These are phyloP conservation scores for Selenia dentaria DNA, from an alignment of 2,888 invertebrate genomes.

Conservation along the genomic window DNA sequence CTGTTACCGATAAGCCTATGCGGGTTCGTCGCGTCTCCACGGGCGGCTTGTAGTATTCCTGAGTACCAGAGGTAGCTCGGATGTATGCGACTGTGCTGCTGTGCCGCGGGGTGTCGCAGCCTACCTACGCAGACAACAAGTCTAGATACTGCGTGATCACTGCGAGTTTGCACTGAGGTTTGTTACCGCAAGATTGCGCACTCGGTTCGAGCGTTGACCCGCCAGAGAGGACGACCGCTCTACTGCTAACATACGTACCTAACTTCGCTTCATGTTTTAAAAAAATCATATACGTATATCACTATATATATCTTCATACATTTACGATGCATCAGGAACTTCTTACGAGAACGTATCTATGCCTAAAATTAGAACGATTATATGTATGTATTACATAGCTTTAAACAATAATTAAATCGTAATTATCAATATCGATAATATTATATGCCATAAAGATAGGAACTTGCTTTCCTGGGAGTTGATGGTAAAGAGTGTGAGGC, in stretches of 20 bases:
- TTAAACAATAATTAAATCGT: conserved; percentile 86
- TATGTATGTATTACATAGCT: conserved; percentile 86
- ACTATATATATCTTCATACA: conserved; percentile 84
- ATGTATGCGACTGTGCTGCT: conserved; percentile 28
- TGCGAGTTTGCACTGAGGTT: conserved; percentile 1
- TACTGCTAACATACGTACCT: conserved; percentile 83
- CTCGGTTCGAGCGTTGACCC: conserved; percentile 47
- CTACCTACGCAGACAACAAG: conserved; percentile 39
- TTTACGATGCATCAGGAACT: conserved; percentile 85
- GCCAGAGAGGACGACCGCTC: conserved; percentile 80
- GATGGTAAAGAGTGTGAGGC: conserved; percentile 72
- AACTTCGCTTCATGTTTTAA: conserved; percentile 83
- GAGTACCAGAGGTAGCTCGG: conserved; percentile 38
- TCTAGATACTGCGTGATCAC: conserved; percentile 20
- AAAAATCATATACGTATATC: conserved; percentile 84
- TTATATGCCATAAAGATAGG: conserved; percentile 86
- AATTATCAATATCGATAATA: conserved; percentile 86
- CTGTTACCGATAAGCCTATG: conserved; percentile 83
- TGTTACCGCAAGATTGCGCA: not conserved
- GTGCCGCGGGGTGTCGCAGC: conserved; percentile 30
- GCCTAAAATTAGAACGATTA: conserved; percentile 85
- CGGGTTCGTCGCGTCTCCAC: conserved; percentile 78
- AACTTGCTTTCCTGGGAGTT: conserved; percentile 85
- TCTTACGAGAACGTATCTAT: conserved; percentile 85
- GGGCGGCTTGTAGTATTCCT: conserved; percentile 53